Conservation (phyloP, 2,797 vertebrate genomes). For the Capromys pilorides region DNA sequence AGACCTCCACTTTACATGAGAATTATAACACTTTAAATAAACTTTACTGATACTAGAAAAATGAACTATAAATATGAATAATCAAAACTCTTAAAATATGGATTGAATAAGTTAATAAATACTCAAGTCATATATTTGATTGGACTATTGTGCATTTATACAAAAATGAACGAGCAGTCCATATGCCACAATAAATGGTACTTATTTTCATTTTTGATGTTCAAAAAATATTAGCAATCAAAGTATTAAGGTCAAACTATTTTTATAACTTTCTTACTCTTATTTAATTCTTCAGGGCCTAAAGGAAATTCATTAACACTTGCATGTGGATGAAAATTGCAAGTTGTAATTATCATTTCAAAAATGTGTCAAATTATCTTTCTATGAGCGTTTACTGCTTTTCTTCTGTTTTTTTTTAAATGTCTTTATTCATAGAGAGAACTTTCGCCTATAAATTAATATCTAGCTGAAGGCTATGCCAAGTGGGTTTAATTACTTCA, state of each 20-base stretch:
- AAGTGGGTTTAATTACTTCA: constrained; percentile 28
- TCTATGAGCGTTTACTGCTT: constrained; percentile 37
- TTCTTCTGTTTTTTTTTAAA: not conserved
- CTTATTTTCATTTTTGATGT: constrained; percentile 49
- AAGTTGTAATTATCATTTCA: constrained; percentile 55
- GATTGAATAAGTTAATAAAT: not conserved
- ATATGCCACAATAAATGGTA: not conserved
- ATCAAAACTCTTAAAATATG: constrained; percentile 20
- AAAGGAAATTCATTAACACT: constrained; percentile 18
- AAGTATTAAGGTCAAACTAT: constrained; percentile 16
- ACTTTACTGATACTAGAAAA: not conserved
- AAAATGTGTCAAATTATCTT: constrained; percentile 53
- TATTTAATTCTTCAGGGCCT: constrained; percentile 1
- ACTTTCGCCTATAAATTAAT: constrained; percentile 32
- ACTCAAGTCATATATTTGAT: not conserved
- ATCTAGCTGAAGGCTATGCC: not conserved
- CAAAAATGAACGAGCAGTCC: not conserved
- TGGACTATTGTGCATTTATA: not conserved
- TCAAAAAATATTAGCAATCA: constrained; percentile 36
- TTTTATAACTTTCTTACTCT: constrained; percentile 50
- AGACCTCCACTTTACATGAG: not conserved
- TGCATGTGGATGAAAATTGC: constrained; percentile 41
- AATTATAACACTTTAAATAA: not conserved
- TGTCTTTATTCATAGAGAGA: constrained; percentile 35
- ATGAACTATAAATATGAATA: not conserved